These are phyloP conservation scores for Takifugu rubripes DNA, from an alignment of 2,797 vertebrate genomes.

Conservation along the genomic window DNA sequence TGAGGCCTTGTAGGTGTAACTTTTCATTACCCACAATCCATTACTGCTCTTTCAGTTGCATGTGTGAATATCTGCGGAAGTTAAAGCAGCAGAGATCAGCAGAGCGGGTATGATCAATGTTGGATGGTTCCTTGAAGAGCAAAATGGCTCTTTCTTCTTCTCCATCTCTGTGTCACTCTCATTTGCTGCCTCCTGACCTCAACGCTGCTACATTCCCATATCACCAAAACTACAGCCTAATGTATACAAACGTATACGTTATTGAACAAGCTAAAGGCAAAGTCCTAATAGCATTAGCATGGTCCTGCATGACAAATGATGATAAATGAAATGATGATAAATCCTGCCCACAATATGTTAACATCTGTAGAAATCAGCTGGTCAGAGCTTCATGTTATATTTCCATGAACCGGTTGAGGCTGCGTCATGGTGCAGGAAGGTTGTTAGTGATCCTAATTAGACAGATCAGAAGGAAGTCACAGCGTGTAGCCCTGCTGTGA, in stretches of 20 bases:
- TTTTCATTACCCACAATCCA: conserved; percentile 11
- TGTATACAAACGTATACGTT: too few relatives aligned
- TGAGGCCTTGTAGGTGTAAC: conserved; percentile 11
- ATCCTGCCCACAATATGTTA: too few relatives aligned
- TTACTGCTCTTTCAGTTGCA: conserved; percentile 38
- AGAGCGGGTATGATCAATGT: conserved; percentile 20
- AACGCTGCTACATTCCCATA: conserved; percentile 14
- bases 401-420: conserved; percentile 36
- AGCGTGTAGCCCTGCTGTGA: conserved; percentile 29
- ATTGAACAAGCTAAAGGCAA: too few relatives aligned
- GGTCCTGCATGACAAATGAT: too few relatives aligned
- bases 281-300: too few relatives aligned
- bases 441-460: conserved; percentile 62
- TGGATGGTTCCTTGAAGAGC: conserved; percentile 34
- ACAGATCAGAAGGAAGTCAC: conserved; percentile 49
- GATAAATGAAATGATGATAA: too few relatives aligned
- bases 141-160: conserved; percentile 16
- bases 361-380: too few relatives aligned
- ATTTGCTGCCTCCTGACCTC: conserved; percentile 4
- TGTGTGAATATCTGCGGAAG: conserved; percentile 35
- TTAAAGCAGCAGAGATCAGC: conserved; percentile 31
- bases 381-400: neutral
- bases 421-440: conserved; percentile 21
- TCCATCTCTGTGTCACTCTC: conserved; percentile 4
- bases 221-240: neutral